A percentile compares a stretch with the other conserved stretches of the same genome.
Evolutionary conservation across 2,797 vertebrate species (phyloP).

Genomic region (Neostethus bicornis): DNA sequence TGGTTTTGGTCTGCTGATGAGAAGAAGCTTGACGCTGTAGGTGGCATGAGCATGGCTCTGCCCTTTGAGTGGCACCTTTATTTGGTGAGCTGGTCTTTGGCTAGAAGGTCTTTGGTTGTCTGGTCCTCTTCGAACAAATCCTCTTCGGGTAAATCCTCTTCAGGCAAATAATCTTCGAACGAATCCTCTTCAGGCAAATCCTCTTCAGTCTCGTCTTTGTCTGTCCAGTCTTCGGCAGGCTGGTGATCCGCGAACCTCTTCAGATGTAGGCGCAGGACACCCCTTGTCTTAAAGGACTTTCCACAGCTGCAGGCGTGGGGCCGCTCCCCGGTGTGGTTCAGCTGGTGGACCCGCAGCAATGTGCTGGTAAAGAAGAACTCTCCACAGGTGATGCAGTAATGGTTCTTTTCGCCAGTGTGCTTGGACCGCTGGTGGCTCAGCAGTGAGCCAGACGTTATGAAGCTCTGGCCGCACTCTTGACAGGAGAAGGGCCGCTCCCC

Average conservation of each 20-base stretch:
- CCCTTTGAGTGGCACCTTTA: no score
- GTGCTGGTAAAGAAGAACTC: constrained; percentile 67
- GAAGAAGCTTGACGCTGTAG: no score
- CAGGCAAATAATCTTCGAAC: no score
- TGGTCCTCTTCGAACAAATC: no score
- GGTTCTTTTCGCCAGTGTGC: constrained; percentile 67
- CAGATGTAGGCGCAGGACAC: constrained; percentile 54
- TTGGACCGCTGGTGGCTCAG: constrained; percentile 55
- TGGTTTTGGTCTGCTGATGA: no score
- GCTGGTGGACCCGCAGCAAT: constrained; percentile 60
- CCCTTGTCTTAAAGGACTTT: constrained; percentile 66
- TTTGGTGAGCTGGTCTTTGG: no score
- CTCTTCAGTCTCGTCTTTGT: no score
- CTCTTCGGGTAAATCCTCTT: no score
- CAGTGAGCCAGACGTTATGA: constrained; percentile 59
- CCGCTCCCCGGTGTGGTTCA: constrained; percentile 64
- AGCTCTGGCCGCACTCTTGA: constrained; percentile 55
- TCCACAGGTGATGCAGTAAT: constrained; percentile 69
- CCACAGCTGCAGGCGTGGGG: constrained; percentile 64
- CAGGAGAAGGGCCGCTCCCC: constrained; percentile 62
- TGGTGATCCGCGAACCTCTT: constrained; percentile 56
- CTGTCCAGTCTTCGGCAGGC: background rate
- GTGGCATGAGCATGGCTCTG: no score
- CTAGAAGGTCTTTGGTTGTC: no score
- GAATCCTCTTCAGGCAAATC: no score